Base-by-base conservation (phyloP, 1,140 invertebrate species). In the Pseudomyrmex flavicornis region DNA sequence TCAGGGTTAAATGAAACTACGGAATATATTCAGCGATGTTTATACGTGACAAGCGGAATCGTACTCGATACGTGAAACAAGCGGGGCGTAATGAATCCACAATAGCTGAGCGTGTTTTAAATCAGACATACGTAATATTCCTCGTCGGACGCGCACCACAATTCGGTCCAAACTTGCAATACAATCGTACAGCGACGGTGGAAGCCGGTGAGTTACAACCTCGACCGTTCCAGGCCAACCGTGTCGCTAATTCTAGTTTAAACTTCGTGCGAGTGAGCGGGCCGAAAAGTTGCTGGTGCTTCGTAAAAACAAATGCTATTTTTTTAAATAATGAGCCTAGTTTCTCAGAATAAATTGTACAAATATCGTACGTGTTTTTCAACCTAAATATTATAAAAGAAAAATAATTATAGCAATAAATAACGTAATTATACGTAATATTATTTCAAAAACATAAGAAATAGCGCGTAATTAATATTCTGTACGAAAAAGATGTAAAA, bases 41-140 rank as follows among this genome's bases (percentile, higher is more conserved):
- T 35, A 35, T 35, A 35, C 35, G 35, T 12, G 5, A 22, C 20
- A 50, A 52, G 58, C 46, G 58, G 58, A 70, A 84, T 84, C 69
- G 26, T 66, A 56, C 58, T 69, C 66, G 83, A 80, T 56, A 35
- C 26, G 48, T 59, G 46, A 15, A 85, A 73, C 62, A 73, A 74
- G 69, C 69, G 17, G 46, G 44, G 52, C 79, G 84, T 87, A 87
- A 87, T 76, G 84, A 85, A 85, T 86, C 59, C 66, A 46, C 50
- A 59, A 72, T 72, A 72, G 84, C 70, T 44, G 66, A 15, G 56
- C 35, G 66, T 22, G 84, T 86, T 86, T 85, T 83, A 83, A 87
- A 75, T 86, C 84, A 74, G 84, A 85, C 69, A 35, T 35, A 72
- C 65, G 70, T 85, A 86, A 86, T 76, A 83, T 85, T 83, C 66